Evolutionary conservation across 2,113 vertebrate genomes (phyloP).

Genomic region (Peromyscus polionotus): DNA sequence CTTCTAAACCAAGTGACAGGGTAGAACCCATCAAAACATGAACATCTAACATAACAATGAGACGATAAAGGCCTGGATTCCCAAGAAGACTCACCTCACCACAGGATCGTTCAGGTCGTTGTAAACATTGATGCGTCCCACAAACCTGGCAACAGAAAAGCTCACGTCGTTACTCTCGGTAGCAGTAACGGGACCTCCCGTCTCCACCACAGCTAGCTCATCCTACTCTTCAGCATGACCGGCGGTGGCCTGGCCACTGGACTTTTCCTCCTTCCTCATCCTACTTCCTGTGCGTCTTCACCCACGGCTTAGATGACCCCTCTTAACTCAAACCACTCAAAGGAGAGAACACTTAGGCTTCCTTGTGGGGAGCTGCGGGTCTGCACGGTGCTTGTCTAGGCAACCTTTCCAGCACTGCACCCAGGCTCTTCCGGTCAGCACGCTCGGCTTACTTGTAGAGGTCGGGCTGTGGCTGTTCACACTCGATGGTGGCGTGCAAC

Average conservation of each 20-base stretch:
- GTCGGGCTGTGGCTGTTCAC: slow-evolving; percentile 98
- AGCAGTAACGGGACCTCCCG: neutral
- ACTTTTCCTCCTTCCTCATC: neutral
- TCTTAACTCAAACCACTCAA: neutral
- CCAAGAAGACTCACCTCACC: slow-evolving; percentile 90
- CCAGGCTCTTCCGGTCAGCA: too few species aligned
- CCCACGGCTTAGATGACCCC: neutral
- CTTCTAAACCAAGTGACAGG: neutral
- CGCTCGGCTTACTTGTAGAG: slow-evolving; percentile 94
- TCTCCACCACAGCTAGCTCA: neutral
- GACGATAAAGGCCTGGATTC: neutral
- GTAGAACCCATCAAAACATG: fast-evolving
- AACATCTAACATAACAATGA: fast-evolving
- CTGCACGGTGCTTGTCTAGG: neutral
- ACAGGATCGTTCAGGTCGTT: slow-evolving; percentile 92
- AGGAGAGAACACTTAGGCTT: neutral
- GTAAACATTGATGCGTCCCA: slow-evolving; percentile 97
- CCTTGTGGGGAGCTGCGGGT: neutral
- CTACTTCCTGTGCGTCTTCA: neutral
- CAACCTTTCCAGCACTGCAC: neutral
- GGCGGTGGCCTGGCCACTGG: fast-evolving
- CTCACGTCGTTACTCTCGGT: neutral
- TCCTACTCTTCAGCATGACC: neutral
- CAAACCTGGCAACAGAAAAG: slow-evolving; percentile 90
- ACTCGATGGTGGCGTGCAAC: slow-evolving; percentile 96